Evolutionary conservation across 1,140 invertebrate species (phyloP), one percentile per base, ranked within the genome.

Genomic region (Eufriesea mexicana): DNA sequence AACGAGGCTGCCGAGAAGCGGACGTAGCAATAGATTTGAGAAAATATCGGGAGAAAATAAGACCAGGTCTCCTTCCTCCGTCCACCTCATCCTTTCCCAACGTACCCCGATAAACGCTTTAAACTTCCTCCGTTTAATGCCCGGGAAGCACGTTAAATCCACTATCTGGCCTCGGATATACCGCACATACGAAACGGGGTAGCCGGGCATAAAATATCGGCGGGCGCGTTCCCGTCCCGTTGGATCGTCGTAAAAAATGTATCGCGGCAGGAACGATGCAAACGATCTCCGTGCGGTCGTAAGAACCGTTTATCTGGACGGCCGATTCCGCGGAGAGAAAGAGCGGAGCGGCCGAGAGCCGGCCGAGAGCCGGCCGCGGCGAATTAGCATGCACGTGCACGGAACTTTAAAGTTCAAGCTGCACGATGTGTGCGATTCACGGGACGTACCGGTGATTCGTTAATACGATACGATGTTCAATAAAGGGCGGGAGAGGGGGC

Each of bases 381-480:
- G 75, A 84, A 87, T 87, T 86, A 87, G 84, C 80, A 87, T 87
- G 86, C 84, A 55, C 79, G 73, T 66, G 84, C 85, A 86, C 84
- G 86, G 70, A 83, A 86, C 79, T 85, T 85, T 85, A 85, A 85
- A 85, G 84, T 85, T 85, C 51, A 64, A 84, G 66, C 82, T 70
- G 66, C 66, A 68, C 45, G 84, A 74, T 84, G 72, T 25, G 55
- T 45, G 55, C 35, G 23, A 23, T 57, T 45, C 23, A 54, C 16
- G 47, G 57, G 64, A 51, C 85, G 80, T 75, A 72, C 79, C 73
- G 62, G 71, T 68, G 78, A 86, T 86, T 75, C 77, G 85, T 86
- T 75, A 79, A 87, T 84, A 79, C 62, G 86, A 79, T 86, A 84
- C 62, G 83, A 73, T 62, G 86, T 75, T 86, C 86, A 47, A 68